These are phyloP conservation scores for Papilio xuthus DNA, from an alignment of 1,140 invertebrate genomes.

Conservation along the genomic window DNA sequence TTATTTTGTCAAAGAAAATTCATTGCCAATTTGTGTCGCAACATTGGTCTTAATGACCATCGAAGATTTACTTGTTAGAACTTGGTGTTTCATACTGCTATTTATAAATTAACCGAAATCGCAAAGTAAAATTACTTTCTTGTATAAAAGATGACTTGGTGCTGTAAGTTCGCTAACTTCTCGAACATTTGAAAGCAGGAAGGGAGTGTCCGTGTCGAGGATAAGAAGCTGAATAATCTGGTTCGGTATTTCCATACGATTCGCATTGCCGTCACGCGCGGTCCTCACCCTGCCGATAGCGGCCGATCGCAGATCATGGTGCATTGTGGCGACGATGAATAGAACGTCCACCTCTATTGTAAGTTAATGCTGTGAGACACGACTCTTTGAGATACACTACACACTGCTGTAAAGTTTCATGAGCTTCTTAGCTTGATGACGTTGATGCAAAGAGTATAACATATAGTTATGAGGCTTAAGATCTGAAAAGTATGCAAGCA, in stretches of 20 bases:
- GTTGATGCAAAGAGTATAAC: background rate
- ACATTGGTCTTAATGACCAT: background rate
- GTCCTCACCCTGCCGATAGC: slow-evolving; percentile 49
- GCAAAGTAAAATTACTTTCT: background rate
- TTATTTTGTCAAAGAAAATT: background rate
- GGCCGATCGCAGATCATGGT: slow-evolving; percentile 57
- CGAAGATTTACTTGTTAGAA: too few species aligned
- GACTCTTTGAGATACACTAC: slow-evolving; percentile 44
- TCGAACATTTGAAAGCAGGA: slow-evolving; percentile 28
- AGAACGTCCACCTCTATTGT: slow-evolving; percentile 80
- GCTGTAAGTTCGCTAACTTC: background rate
- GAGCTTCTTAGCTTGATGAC: slow-evolving; percentile 5
- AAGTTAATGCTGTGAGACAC: slow-evolving; percentile 72
- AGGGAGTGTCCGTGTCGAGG: slow-evolving; percentile 32
- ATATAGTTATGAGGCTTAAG: background rate
- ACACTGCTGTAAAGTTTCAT: slow-evolving; percentile 34
- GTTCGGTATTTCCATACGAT: slow-evolving; percentile 50
- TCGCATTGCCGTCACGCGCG: slow-evolving; percentile 69
- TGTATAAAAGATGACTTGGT: background rate
- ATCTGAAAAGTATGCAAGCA: background rate
- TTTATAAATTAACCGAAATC: too few species aligned
- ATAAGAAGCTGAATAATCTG: slow-evolving; percentile 41
- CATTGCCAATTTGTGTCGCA: background rate
- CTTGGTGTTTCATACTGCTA: too few species aligned
- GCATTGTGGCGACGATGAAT: slow-evolving; percentile 74